These are phyloP conservation scores for Ennomos fuscantarius DNA, from an alignment of 2,888 invertebrate genomes.

Conservation along the genomic window DNA sequence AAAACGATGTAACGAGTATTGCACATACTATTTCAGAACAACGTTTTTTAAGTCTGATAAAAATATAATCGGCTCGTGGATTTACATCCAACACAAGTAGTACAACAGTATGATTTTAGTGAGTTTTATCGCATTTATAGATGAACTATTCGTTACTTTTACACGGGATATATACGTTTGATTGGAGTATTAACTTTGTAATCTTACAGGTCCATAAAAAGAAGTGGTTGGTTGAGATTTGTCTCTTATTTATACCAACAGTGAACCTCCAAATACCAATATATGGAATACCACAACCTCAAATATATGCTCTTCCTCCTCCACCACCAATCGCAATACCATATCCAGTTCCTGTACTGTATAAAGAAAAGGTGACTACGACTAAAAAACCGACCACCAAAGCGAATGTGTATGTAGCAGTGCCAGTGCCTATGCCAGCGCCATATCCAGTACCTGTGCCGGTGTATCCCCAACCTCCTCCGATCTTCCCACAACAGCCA, in stretches of 20 bases:
- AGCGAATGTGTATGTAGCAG: constrained; percentile 5
- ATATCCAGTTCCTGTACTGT: constrained; percentile 17
- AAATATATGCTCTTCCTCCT: constrained; percentile 19
- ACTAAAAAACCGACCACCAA: not conserved
- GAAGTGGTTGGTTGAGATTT: constrained; percentile 9
- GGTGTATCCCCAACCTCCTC: constrained; percentile 3
- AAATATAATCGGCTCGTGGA: not conserved
- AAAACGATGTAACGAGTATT: too few relatives aligned
- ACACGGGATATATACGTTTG: not conserved
- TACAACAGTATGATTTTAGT: not conserved
- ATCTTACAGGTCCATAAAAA: constrained; percentile 7
- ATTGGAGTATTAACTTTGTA: not conserved
- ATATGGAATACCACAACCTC: constrained; percentile 12
- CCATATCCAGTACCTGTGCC: constrained; percentile 23
- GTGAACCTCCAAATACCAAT: constrained; percentile 16
- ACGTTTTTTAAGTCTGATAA: too few relatives aligned
- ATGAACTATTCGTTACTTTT: not conserved
- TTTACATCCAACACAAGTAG: too few relatives aligned
- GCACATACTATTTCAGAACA: too few relatives aligned
- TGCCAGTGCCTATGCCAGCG: constrained; percentile 20
- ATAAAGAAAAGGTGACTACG: constrained; percentile 13
- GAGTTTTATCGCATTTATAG: not conserved
- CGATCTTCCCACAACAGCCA: too few relatives aligned
- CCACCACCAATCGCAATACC: constrained; percentile 23
- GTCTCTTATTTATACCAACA: constrained; percentile 12